phyloP scores from a whole-genome alignment of 2,113 vertebrate species.

The Gopherus flavomarginatus region DNA sequence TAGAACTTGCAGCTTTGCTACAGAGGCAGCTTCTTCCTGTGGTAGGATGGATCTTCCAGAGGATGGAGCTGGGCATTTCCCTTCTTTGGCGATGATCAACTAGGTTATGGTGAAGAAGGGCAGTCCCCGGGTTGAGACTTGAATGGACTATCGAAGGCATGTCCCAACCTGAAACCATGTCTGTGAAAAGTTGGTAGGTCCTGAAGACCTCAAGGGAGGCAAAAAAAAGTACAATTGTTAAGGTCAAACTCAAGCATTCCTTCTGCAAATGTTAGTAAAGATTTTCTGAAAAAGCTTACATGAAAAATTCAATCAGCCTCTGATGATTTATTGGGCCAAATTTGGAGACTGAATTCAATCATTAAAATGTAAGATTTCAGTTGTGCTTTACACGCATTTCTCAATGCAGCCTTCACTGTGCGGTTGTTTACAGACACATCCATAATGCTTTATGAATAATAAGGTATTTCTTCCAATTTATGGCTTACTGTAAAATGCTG shows the following conservation, averaged over 20 bases:
- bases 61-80: not conserved
- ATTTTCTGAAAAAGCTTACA: not conserved
- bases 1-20: not conserved
- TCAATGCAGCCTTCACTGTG: not conserved
- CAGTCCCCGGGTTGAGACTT: not conserved
- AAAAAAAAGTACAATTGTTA: too few species aligned
- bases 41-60: not conserved
- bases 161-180: not conserved
- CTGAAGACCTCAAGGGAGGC: not conserved
- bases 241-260: not conserved
- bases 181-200: not conserved
- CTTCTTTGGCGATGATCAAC: not conserved
- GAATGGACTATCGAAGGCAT: not conserved
- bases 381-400: not conserved
- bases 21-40: not conserved
- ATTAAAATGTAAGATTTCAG: not conserved
- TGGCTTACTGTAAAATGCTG: constrained; percentile 23
- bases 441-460: constrained; percentile 28
- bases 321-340: not conserved
- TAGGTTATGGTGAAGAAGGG: not conserved
- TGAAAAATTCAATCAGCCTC: not conserved
- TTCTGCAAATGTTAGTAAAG: not conserved
- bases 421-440: constrained; percentile 26
- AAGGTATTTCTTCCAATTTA: constrained; percentile 50
- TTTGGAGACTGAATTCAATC: not conserved